Evolutionary conservation across 2,113 vertebrate genomes (phyloP), one percentile per base, ranked within the genome.

Genomic region (Percina caprodes): DNA sequence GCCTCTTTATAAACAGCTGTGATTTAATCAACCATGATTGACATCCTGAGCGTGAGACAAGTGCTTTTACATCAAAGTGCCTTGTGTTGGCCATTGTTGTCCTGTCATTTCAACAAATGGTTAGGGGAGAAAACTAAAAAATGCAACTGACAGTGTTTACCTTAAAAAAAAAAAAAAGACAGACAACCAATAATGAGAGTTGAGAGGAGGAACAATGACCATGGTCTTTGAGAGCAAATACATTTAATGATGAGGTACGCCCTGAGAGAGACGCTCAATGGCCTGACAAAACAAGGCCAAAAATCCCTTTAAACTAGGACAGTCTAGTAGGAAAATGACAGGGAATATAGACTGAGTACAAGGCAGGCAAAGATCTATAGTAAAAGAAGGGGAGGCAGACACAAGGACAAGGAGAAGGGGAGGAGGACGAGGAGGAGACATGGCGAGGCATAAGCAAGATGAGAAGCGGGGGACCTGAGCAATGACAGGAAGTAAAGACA

Each of bases 401-500:
- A 15, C 26, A 48, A 46, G 74, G 70, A 67, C 8, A 86, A 88
- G 63, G 51, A 74, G 14, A 70, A 55, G 67, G 49, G 55, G 35
- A 67, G 35, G 14, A 61, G 71, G 35, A 71, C 6, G 55, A 39
- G 58, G 46, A 77, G 1, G 61, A 56, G 79, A 82, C 58, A 52
- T 3, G 13, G 58, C 10, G 15, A 69, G 78, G 54, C 19, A 79
- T 68, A 84, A 91, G 92, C 91, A 94, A 63, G 80, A 74, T 46
- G 60, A 68, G 35, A 73, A 63, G 30, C 39, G 74, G 59, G 59
- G 52, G n/a, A 78, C 55, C 26, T 51, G 72, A 71, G 65, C 6
- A 23, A 74, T 35, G 60, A 68, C 6, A 74, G 77, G 72, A 82
- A 59, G 82, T 89, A 91, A 92, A 93, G 92, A 94, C 95, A 87